Evolutionary conservation across 2,888 invertebrate species (phyloP), one percentile per base, ranked within the genome.

Genomic region (Coenonympha glycerion): DNA sequence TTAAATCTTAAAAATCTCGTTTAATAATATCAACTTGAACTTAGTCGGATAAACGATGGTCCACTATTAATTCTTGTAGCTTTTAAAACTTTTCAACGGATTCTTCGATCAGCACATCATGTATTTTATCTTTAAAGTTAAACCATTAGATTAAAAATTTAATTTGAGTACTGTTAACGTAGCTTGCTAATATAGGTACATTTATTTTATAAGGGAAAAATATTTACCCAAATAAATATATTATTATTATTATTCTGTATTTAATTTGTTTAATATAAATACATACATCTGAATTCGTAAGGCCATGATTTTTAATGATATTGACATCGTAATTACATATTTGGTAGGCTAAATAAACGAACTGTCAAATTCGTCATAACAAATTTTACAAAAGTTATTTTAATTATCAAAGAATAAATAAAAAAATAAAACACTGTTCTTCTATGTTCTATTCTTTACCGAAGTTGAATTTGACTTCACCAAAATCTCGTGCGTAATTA

Each of bases 101-200:
- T 60, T 63, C 60, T 69, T 62, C 69, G 64, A 58, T 76, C 81
- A 77, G 84, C 83, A 83, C 84, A 85, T 85, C 84, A 84, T 85
- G 83, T 84, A 81, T 83, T 80, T 78, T 54, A 21, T 24, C 39
- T 39, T 39, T 15, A 24, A 11, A 39, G 13, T 24, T 15, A 24
- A 11, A 39, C 13, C 31, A 46, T 50, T 51, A 52, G 47, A 51
- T 51, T 54, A 33, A 45, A 48, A 15, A n/a, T 9, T 47, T 49
- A 8, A n/a, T 48, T 53, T 34, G 13, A 53, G 9, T 55, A 51
- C 28, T 28, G 15, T 45, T 45, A 48, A 48, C 42, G 41, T 55
- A 49, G 53, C 53, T 56, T 47, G 49, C 52, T 54, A 44, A 49
- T 48, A n/a, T n/a, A n/a, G n/a, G n/a, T 9, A 42, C 36, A 19